Evolutionary conservation across 2,888 invertebrate species (phyloP).

Genomic region (Patella caerulea): DNA sequence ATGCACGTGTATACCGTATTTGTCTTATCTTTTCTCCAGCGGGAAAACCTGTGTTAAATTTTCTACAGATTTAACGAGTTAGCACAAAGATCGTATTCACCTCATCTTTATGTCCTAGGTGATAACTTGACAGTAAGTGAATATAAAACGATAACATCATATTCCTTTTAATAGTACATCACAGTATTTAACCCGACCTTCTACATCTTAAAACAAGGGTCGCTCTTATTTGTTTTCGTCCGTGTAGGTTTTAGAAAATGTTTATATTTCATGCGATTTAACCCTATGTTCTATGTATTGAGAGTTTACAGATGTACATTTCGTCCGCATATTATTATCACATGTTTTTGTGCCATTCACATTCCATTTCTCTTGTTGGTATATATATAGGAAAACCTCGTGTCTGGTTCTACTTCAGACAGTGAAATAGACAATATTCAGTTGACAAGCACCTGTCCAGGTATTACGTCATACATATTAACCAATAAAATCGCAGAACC

Average conservation of each 20-base stretch:
- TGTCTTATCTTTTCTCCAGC: not conserved
- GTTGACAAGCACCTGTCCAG: constrained; percentile 6
- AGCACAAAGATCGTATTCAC: not conserved
- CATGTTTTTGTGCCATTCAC: not conserved
- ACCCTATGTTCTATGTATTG: not conserved
- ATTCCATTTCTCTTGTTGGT: not conserved
- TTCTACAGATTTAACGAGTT: not conserved
- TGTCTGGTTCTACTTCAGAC: not conserved
- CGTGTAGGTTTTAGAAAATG: constrained; percentile 1
- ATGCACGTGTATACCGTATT: constrained; percentile 21
- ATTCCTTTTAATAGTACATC: too few species aligned
- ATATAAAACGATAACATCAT: too few species aligned
- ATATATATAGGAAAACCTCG: not conserved
- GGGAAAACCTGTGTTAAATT: constrained; percentile 2
- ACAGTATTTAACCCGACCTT: too few species aligned
- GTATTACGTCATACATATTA: not conserved
- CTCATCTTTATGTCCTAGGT: too few species aligned
- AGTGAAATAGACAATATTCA: not conserved
- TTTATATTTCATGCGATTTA: constrained; percentile 6
- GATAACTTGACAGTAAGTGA: too few species aligned
- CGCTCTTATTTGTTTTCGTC: not conserved
- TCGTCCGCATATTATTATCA: not conserved
- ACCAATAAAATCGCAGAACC: too few species aligned
- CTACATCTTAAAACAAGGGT: not conserved
- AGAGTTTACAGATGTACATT: not conserved